A percentile compares a stretch with the other conserved stretches of the same genome.
These are phyloP conservation scores for Phyllostomus hastatus DNA, from an alignment of 2,113 vertebrate species.

Conservation along the genomic window DNA sequence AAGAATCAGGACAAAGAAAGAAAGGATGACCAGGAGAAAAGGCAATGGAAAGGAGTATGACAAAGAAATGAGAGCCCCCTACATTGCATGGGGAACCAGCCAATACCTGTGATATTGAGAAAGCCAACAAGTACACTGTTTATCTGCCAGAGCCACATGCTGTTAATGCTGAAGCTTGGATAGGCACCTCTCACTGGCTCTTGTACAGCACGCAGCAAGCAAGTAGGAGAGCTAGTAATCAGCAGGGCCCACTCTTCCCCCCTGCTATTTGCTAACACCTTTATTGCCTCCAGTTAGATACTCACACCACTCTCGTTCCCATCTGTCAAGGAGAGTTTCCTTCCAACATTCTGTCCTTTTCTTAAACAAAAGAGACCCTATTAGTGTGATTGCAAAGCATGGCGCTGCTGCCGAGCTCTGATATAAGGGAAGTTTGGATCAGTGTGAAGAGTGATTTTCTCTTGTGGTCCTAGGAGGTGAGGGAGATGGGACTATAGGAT, in stretches of 20 bases:
- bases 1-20: not conserved
- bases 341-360: slow-evolving; percentile 64
- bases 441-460: not conserved
- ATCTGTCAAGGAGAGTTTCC: slow-evolving; percentile 48
- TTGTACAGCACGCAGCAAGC: not conserved
- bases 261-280: slow-evolving; percentile 63
- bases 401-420: not conserved
- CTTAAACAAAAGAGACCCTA: not conserved
- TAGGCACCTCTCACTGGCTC: slow-evolving; percentile 27
- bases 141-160: not conserved
- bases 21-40: not conserved
- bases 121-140: not conserved
- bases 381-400: not conserved
- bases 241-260: not conserved
- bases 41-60: not conserved
- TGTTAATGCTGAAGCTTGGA: not conserved
- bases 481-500: not conserved
- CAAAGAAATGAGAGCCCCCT: not conserved
- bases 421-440: not conserved
- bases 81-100: not conserved
- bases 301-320: slow-evolving; percentile 27
- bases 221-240: not conserved
- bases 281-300: slow-evolving; percentile 57
- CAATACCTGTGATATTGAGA: not conserved
- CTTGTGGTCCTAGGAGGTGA: not conserved